These are phyloP conservation scores for Opisthograptis luteolata DNA, from an alignment of 2,888 invertebrate genomes.

Conservation along the genomic window DNA sequence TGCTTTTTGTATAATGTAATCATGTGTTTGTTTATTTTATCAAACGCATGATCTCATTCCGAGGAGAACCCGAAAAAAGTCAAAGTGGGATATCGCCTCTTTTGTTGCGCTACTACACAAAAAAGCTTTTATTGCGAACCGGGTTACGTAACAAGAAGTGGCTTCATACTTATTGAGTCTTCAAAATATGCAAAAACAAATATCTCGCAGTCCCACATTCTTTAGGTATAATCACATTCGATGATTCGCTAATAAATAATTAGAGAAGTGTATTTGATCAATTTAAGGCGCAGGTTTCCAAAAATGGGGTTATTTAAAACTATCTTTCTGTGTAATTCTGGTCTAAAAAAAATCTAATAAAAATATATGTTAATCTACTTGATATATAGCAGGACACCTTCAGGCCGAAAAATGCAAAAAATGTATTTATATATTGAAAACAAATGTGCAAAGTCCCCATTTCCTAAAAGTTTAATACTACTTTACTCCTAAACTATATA, in stretches of 20 bases:
- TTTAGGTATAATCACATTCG: constrained; percentile 19
- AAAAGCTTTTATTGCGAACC: constrained; percentile 46
- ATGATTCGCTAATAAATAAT: too few species aligned
- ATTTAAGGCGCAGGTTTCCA: neutral
- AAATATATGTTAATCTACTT: too few species aligned
- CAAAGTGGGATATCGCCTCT: constrained; percentile 24
- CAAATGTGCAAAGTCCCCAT: too few species aligned
- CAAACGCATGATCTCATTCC: constrained; percentile 16
- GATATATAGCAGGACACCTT: too few species aligned
- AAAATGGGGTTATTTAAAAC: too few species aligned
- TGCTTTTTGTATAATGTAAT: too few species aligned
- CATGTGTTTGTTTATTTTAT: constrained; percentile 8
- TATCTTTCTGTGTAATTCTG: neutral
- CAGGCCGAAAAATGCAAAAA: too few species aligned
- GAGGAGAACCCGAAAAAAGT: constrained; percentile 26
- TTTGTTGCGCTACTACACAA: constrained; percentile 42
- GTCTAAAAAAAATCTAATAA: neutral
- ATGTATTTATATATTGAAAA: too few species aligned
- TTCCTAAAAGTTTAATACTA: too few species aligned
- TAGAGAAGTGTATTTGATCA: constrained; percentile 10
- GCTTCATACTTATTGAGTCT: constrained; percentile 12
- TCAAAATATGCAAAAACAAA: constrained; percentile 23
- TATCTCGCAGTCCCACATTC: constrained; percentile 4
- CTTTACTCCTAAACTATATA: too few species aligned
- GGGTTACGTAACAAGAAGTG: constrained; percentile 31